Evolutionary conservation across 2,113 vertebrate species (phyloP).

Genomic region (Polyodon spathula): DNA sequence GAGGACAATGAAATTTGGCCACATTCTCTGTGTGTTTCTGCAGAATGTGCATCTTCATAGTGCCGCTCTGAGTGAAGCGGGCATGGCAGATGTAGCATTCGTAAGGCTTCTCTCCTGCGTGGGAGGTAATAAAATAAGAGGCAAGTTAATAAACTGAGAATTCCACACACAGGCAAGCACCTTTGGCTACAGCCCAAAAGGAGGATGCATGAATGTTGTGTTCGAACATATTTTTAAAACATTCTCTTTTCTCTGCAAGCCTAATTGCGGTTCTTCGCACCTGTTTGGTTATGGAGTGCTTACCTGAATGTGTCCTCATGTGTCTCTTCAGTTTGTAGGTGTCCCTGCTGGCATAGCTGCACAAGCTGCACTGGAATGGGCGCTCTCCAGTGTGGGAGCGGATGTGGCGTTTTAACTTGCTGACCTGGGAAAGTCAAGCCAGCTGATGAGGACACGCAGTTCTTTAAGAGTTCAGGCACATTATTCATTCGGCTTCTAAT

Average conservation of each 20-base stretch:
- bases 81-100: conserved; percentile 98
- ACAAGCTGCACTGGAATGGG: conserved; percentile 95
- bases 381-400: conserved; percentile 93
- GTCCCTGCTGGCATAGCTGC: conserved; percentile 96
- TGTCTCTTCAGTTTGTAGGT: conserved; percentile 97
- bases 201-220: no score
- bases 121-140: no score
- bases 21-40: conserved; percentile 98
- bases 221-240: background rate
- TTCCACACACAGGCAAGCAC: background rate
- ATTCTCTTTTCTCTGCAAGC: no score
- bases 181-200: no score
- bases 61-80: conserved; percentile 94
- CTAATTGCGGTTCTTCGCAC: no score
- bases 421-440: conserved; percentile 62
- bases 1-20: conserved; percentile 96
- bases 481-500: no score
- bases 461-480: no score
- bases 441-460: background rate
- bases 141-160: background rate
- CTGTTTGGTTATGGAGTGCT: background rate
- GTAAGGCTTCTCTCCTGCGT: conserved; percentile 88
- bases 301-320: conserved; percentile 97
- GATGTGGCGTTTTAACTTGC: conserved; percentile 95
- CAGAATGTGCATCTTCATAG: conserved; percentile 98